Evolutionary conservation across 2,797 vertebrate genomes (phyloP).

Genomic region (Xerus rutilus): DNA sequence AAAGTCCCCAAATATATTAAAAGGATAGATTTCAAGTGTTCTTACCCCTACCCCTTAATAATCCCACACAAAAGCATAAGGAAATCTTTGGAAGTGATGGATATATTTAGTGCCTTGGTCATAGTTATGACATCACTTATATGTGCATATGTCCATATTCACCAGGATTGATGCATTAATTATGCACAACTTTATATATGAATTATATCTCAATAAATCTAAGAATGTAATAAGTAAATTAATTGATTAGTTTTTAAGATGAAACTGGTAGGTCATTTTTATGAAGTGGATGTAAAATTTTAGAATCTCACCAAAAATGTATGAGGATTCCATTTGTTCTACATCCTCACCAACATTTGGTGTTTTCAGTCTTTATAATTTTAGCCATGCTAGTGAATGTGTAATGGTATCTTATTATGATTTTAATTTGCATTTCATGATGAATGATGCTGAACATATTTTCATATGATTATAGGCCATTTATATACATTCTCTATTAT

Average conservation of each 20-base stretch:
- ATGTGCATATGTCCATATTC: background rate
- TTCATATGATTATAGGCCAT: conserved; percentile 3
- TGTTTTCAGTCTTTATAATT: conserved; percentile 18
- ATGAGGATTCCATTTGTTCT: background rate
- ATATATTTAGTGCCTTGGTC: background rate
- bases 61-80: background rate
- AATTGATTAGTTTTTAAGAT: background rate
- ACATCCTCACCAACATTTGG: background rate
- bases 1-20: background rate
- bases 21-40: background rate
- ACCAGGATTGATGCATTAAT: background rate
- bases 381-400: background rate
- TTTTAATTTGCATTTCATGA: conserved; percentile 9
- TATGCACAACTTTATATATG: background rate
- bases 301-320: background rate
- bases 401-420: background rate
- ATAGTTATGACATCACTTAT: background rate
- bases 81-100: background rate
- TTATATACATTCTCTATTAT: background rate
- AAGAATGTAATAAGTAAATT: background rate
- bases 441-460: background rate
- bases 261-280: background rate
- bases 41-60: background rate
- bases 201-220: background rate
- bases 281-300: background rate